phyloP scores from a whole-genome alignment of 2,113 vertebrate genomes.

The Cyanoramphus novaezelandiae region DNA sequence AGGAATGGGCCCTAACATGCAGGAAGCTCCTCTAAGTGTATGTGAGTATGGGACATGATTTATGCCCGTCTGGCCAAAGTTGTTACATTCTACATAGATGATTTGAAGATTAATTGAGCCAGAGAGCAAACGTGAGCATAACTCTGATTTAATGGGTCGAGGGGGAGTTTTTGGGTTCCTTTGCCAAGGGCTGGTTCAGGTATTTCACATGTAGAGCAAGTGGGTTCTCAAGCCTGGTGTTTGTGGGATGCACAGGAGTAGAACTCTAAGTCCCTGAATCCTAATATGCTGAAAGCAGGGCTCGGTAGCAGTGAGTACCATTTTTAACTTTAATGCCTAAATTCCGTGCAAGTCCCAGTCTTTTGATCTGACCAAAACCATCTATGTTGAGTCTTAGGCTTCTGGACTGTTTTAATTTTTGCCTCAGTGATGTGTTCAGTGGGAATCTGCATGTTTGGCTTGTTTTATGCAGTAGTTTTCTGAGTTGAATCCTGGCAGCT shows the following conservation, averaged over 20 bases:
- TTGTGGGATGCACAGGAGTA: not conserved
- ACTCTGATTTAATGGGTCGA: not conserved
- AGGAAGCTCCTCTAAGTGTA: not conserved
- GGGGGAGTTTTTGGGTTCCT: not conserved
- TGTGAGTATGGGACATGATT: not conserved
- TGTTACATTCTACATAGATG: not conserved
- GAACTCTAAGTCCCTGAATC: not conserved
- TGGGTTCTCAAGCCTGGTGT: not conserved
- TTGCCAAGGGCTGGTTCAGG: not conserved
- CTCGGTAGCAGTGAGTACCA: not conserved
- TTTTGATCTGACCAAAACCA: not conserved
- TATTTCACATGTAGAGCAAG: not conserved
- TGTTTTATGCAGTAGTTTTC: not conserved
- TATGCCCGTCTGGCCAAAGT: not conserved
- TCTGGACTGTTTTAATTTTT: not conserved
- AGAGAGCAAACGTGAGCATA: not conserved
- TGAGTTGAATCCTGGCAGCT: not conserved
- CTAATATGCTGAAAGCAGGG: not conserved
- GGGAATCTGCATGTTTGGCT: not conserved
- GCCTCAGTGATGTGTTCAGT: not conserved
- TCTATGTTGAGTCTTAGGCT: not conserved
- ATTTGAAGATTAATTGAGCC: not conserved
- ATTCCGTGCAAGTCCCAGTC: accelerated
- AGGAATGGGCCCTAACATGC: not conserved
- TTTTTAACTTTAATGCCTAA: not conserved